phyloP scores from a whole-genome alignment of 2,888 invertebrate genomes.

The Zeuzera pyrina region DNA sequence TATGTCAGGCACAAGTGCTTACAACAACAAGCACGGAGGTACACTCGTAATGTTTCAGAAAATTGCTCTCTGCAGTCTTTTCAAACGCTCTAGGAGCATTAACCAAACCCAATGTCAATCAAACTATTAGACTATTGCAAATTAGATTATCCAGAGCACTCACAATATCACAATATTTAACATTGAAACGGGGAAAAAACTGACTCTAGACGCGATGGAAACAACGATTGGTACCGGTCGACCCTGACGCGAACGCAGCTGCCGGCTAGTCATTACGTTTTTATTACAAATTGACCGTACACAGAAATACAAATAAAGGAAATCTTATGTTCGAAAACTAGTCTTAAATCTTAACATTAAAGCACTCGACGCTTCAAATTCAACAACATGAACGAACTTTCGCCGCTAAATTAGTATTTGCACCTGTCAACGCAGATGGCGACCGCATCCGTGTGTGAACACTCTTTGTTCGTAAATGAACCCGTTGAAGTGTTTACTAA shows the following conservation, averaged over 20 bases:
- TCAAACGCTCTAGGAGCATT: slow-evolving; percentile 10
- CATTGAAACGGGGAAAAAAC: slow-evolving; percentile 53
- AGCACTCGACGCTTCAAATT: slow-evolving; percentile 13
- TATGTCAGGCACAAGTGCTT: too few relatives aligned
- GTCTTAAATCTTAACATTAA: slow-evolving; percentile 6
- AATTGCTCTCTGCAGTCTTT: too few relatives aligned
- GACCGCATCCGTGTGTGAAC: slow-evolving; percentile 12
- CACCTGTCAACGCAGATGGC: slow-evolving; percentile 19
- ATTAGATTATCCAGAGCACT: slow-evolving; percentile 14
- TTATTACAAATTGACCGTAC: slow-evolving; percentile 11
- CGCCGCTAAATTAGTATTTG: too few relatives aligned
- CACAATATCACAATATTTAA: slow-evolving; percentile 29
- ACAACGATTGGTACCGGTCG: slow-evolving; percentile 51
- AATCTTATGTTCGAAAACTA: slow-evolving; percentile 12
- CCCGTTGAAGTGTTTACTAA: slow-evolving; percentile 22
- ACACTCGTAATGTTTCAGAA: too few relatives aligned
- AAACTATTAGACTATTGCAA: slow-evolving; percentile 9
- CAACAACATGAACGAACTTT: slow-evolving; percentile 20
- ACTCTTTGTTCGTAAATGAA: slow-evolving; percentile 15
- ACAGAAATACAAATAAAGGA: slow-evolving; percentile 8
- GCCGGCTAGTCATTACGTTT: slow-evolving; percentile 11
- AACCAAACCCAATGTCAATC: slow-evolving; percentile 18
- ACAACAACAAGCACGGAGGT: too few relatives aligned
- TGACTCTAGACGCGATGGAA: slow-evolving; percentile 26
- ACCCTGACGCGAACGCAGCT: slow-evolving; percentile 48